Evolutionary conservation across 2,888 invertebrate species (phyloP), one percentile per base, ranked within the genome.

Genomic region (Cephus runcator): DNA sequence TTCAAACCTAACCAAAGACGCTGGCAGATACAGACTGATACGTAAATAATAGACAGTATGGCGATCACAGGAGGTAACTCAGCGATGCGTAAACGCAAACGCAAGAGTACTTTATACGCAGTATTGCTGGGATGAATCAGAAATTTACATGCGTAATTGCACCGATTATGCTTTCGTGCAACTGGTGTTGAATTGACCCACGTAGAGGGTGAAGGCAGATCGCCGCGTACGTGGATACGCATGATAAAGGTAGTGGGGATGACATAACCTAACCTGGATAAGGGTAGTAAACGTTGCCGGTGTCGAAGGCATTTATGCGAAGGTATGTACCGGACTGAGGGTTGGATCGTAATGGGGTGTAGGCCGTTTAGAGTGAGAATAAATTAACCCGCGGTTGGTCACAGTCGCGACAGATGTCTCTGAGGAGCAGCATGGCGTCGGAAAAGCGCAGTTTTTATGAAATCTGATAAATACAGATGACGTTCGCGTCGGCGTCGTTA

Each of bases 71-170:
- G 56, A 56, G 56, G 56, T 56, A 6, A 56, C 23, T 56, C 56
- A 56, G 23, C 56, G 23, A 56, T 9, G 56, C 56, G 23, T 23
- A 6, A 40, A 36, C 15, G 36, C 36, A 40, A 36, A 40, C 56
- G 56, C 23, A 15, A 36, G 1, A 23, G 56, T 23, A 56, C 56
- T 23, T 56, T 56, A 9, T 56, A 56, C 56, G 56, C 56, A 23
- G 9, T 56, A 23, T 56, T 56, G 23, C 56, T 23, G 23, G 86
- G 88, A 88, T 88, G 87, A 88, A 90, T 91, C 90, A 88, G 88
- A 83, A 88, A 91, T 91, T 91, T 90, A 87, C 91, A 90, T 91
- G 88, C 84, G 87, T 90, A 91, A 90, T 91, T 90, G 89, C 86
- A 83, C 84, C 90, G 87, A 90, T 90, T 89, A 90, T 84, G 82